These are phyloP conservation scores for Pinna nobilis DNA, from an alignment of 1,140 invertebrate species.

Conservation along the genomic window DNA sequence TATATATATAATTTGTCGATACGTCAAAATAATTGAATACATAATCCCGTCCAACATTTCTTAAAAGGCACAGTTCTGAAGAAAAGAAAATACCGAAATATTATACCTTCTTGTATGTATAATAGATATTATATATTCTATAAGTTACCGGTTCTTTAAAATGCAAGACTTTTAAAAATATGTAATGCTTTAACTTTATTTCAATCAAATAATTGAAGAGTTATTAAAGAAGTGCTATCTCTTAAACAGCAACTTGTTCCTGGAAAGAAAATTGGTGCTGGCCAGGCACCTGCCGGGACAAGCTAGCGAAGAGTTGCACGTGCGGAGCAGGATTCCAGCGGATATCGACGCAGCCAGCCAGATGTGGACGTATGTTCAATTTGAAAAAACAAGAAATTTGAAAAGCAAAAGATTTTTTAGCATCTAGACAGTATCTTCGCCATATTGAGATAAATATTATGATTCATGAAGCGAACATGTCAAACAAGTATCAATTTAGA, in stretches of 20 bases:
- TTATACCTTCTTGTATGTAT: background rate
- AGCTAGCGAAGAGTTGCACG: conserved; percentile 2
- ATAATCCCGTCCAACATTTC: too few species aligned
- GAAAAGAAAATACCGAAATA: background rate
- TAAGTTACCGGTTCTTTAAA: background rate
- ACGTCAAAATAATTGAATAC: too few species aligned
- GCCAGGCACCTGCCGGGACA: background rate
- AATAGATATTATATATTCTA: background rate
- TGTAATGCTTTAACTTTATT: background rate
- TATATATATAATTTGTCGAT: too few species aligned
- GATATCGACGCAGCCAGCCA: background rate
- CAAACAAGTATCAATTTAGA: too few species aligned
- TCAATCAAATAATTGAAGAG: background rate
- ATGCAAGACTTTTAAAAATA: background rate
- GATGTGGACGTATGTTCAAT: conserved; percentile 8
- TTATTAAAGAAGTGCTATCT: background rate
- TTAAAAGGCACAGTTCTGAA: background rate
- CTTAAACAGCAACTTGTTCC: conserved; percentile 11
- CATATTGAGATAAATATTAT: too few species aligned
- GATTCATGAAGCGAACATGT: too few species aligned
- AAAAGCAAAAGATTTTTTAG: too few species aligned
- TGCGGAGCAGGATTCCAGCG: conserved; percentile 3
- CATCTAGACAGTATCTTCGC: too few species aligned
- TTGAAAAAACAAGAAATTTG: too few species aligned
- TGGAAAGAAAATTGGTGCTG: conserved; percentile 26